Evolutionary conservation across 2,113 vertebrate species (phyloP), one percentile per base, ranked within the genome.

Genomic region (Amphiprion percula): DNA sequence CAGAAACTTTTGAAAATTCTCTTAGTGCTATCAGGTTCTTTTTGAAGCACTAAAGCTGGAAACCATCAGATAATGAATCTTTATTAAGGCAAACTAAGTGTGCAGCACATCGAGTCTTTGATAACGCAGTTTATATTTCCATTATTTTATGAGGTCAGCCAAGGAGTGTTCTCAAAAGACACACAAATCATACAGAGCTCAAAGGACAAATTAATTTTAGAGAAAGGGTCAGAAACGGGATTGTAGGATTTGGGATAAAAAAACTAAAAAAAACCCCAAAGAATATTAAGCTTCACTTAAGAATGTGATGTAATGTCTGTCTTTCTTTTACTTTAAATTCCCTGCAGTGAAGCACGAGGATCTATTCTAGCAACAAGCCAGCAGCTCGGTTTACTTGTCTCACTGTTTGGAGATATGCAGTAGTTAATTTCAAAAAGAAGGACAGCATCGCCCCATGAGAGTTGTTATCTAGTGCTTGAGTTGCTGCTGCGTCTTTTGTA

Each of bases 391-490:
- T 41, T 47, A 41, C 70, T 59, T 11, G 30, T 19, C 63, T 58
- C 23, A 15, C 21, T 33, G 23, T 33, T 33, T 33, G 33, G 33
- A 33, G 33, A 33, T 33, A 16, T 3, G 46, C 14, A 5, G 24
- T 19, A 21, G 56, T 54, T 71, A 55, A 50, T 72, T 84, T 55
- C 23, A 78, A 67, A 71, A 62, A 54, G 2, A 28, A 37, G 9
- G 61, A 1, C 33, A 44, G 67, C 53, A 2, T 64, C 1, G 0
- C 44, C 49, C n/a, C 28, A 39, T 41, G 55, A 64, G 52, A 53
- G n/a, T 33, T 46, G 14, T 50, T 30, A 2, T 69, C 15, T 2
- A 10, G 33, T 37, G 33, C 33, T 37, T 37, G 23, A 54, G 16
- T 68, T 61, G n/a, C 28, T 39, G 4, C 68, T 56, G 37, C 37